Evolutionary conservation across 2,797 vertebrate species (phyloP), one percentile per base, ranked within the genome.

Genomic region (Chaetodon trifasciatus): DNA sequence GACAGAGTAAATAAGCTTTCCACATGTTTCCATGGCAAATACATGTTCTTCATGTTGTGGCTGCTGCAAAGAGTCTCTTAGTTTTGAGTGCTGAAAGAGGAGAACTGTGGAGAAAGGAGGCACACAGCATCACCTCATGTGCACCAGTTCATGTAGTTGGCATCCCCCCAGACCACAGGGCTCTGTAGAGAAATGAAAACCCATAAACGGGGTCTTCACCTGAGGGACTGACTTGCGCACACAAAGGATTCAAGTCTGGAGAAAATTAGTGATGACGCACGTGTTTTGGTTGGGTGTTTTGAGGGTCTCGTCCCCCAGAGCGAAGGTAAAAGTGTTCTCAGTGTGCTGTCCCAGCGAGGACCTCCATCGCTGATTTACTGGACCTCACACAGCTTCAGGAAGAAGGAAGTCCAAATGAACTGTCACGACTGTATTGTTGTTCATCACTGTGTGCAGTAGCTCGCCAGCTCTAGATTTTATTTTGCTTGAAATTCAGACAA

Each of bases 371-470:
- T 78, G 87, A 90, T 90, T 88, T 83, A 88, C 53, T 82, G 82
- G 91, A 90, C 90, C 90, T 86, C 93, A 92, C 91, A 88, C 87
- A 89, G 87, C 69, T 69, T 71, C 63, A 65, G 77, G 56, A 79
- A 78, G 84, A 82, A 60, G 61, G 76, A 86, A 86, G 79, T 81
- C 50, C 72, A 86, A 83, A 86, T 79, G 42, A 80, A 70, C 77
- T 80, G 72, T 72, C 74, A 83, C 62, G 79, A 60, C 37, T n/a
- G 42, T 57, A 70, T 73, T 42, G 56, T 61, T 62, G 58, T 79
- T 63, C 68, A 73, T 82, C 56, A 13, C 49, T 10, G 23, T 80
- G 82, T 83, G 75, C 5, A 17, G 73, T 42, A n/a, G 55, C 35
- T 58, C 70, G 35, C 66, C 76, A 78, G 24, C 32, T 66, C 24